Base-by-base conservation (phyloP, 2,797 vertebrate genomes). In the Pipistrellus kuhlii region DNA sequence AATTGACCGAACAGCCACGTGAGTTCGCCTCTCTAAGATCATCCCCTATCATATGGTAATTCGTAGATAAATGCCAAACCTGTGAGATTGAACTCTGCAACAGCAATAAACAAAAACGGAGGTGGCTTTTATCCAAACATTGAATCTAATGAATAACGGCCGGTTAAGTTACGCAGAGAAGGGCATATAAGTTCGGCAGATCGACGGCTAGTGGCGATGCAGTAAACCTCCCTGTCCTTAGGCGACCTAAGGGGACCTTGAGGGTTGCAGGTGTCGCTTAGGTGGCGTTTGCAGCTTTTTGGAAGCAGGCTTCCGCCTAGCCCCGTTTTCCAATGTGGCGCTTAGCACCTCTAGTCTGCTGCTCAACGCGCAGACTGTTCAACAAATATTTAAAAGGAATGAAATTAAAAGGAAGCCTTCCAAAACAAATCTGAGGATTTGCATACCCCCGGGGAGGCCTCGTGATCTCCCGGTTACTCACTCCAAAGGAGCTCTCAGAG, bases 321-420 rank as follows among this genome's bases (percentile, higher is more conserved):
- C 8, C 3, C 64, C 57, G 51, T 85, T 72, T 84, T 72, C 23
- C 71, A 12, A 77, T 8, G 17, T 3, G 30, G 35, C 48, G 73
- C 75, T 82, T 32, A 66, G 44, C 57, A 76, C 21, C 25, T 75
- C 80, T 64, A 41, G 4, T 5, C 20, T 57, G 27, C n/a, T 71
- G 12, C 57, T 85, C 20, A 81, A n/a, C 20, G 69, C 27, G 21
- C 3, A 55, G 48, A 57, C 53, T 23, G 68, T 3, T 82, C 25
- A 59, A 85, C 41, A 92, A 51, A 73, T n/a, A 88, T 27, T 86
- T 57, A 57, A 95, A 83, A 20, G 46, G 90, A 80, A 10, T 41
- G 69, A 89, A 73, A 76, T 62, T 68, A 80, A 91, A 83, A 91
- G 20, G 25, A 66, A 91, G 76, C 20, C 55, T 64, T 62, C 55